These are phyloP conservation scores for Stichodactyla mertensii DNA, from an alignment of 64 coral and sea anemone genomes.

Conservation along the genomic window DNA sequence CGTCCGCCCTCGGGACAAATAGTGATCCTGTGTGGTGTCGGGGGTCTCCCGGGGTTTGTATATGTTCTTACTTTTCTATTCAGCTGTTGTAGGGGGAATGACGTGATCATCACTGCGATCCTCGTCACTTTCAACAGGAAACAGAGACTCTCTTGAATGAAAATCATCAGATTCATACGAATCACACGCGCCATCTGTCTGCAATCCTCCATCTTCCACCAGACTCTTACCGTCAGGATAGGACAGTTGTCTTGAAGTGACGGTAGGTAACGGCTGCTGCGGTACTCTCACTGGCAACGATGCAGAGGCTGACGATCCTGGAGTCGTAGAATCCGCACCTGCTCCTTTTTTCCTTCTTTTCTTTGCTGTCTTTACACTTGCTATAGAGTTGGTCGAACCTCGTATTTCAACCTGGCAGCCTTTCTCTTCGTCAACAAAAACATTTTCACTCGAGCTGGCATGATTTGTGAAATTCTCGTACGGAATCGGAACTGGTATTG, in stretches of 20 bases:
- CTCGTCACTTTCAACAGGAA: not conserved
- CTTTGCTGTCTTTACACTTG: not conserved
- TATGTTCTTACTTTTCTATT: not conserved
- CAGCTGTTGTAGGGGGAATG: not conserved
- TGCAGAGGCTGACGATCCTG: not conserved
- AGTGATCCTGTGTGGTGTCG: too few species aligned
- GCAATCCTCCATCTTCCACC: not conserved
- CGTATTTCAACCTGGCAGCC: not conserved
- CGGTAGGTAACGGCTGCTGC: not conserved
- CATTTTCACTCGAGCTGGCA: not conserved
- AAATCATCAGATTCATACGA: not conserved
- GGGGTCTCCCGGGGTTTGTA: too few species aligned
- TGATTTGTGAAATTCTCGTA: not conserved
- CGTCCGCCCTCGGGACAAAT: too few species aligned
- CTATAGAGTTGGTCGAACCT: not conserved
- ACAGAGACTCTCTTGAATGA: not conserved
- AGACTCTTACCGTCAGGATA: not conserved
- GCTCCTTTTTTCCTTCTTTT: not conserved
- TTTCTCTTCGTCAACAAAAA: too few species aligned
- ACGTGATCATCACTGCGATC: not conserved
- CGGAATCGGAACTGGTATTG: not conserved
- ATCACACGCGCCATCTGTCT: not conserved
- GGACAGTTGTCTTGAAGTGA: not conserved
- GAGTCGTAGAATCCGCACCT: not conserved
- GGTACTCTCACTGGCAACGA: not conserved